These are phyloP conservation scores for Barypeithes pellucidus DNA, from an alignment of 2,888 invertebrate genomes.

Conservation along the genomic window DNA sequence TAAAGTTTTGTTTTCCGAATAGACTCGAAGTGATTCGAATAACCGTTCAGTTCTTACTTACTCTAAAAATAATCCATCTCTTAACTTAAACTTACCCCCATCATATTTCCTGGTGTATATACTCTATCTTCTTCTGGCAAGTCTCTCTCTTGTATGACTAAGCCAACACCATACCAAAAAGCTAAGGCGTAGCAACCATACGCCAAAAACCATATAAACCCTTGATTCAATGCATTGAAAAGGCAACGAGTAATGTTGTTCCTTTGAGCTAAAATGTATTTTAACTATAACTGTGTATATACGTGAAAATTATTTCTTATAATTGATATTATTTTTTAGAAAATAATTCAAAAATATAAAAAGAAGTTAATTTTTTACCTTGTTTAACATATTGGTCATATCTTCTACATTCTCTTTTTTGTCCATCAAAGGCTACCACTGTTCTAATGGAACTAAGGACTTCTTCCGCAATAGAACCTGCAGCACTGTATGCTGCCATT, in stretches of 20 bases:
- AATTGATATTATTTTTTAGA: no score
- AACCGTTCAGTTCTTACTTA: no score
- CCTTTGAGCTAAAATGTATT: constrained; percentile 72
- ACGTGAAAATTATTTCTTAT: no score
- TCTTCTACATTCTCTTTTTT: constrained; percentile 79
- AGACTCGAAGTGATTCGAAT: no score
- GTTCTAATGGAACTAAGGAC: constrained; percentile 83
- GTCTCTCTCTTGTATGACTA: constrained; percentile 76
- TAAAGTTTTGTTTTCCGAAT: no score
- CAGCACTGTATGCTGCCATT: constrained; percentile 81
- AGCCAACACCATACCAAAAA: constrained; percentile 87
- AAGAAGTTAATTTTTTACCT: constrained; percentile 23
- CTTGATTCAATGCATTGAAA: constrained; percentile 81
- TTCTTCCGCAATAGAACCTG: constrained; percentile 85
- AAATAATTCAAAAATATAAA: neutral
- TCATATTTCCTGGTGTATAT: constrained; percentile 80
- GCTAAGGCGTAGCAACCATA: constrained; percentile 85
- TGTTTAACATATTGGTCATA: constrained; percentile 75
- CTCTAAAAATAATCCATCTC: no score
- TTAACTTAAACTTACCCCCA: constrained; percentile 75
- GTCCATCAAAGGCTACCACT: constrained; percentile 86
- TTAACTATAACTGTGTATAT: no score
- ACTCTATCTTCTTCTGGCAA: constrained; percentile 63
- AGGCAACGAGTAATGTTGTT: constrained; percentile 82
- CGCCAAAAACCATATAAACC: constrained; percentile 83